phyloP scores from a whole-genome alignment of 2,888 invertebrate genomes.

The Lasiommata megera region DNA sequence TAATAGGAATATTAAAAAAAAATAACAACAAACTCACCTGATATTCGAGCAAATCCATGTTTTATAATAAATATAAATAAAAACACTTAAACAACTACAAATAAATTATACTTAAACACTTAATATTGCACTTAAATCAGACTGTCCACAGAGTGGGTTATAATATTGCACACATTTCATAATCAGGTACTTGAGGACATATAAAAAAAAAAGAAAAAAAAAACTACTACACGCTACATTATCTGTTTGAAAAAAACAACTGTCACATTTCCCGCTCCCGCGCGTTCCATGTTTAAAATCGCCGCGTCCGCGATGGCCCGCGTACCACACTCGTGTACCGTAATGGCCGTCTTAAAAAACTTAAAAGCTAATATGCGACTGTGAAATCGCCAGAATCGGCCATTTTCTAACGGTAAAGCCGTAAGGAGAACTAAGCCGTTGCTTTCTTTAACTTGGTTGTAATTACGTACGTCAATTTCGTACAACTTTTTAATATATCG shows the following conservation, averaged over 20 bases:
- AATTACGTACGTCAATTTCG: slow-evolving; percentile 40
- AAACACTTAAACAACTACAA: slow-evolving; percentile 37
- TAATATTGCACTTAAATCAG: slow-evolving; percentile 70
- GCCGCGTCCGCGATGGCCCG: slow-evolving; percentile 50
- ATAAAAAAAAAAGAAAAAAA: slow-evolving; percentile 31
- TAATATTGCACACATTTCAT: slow-evolving; percentile 60
- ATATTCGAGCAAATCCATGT: slow-evolving; percentile 72
- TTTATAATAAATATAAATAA: slow-evolving; percentile 35
- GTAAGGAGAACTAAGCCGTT: slow-evolving; percentile 41
- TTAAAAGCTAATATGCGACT: slow-evolving; percentile 56
- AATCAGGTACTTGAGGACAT: slow-evolving; percentile 36
- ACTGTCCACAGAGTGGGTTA: slow-evolving; percentile 62
- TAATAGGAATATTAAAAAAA: not conserved
- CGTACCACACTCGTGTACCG: slow-evolving; percentile 41
- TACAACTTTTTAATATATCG: slow-evolving; percentile 25
- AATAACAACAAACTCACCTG: slow-evolving; percentile 55
- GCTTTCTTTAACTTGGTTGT: slow-evolving; percentile 43
- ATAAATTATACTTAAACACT: slow-evolving; percentile 39
- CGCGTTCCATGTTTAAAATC: slow-evolving; percentile 42
- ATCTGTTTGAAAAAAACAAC: slow-evolving; percentile 34
- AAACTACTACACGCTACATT: slow-evolving; percentile 19
- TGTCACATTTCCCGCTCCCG: slow-evolving; percentile 34
- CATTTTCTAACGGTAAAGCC: slow-evolving; percentile 66
- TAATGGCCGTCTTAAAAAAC: slow-evolving; percentile 27
- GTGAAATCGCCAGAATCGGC: slow-evolving; percentile 61